Base-by-base conservation (phyloP, 2,888 invertebrate genomes). In the Acrobasis suavella region DNA sequence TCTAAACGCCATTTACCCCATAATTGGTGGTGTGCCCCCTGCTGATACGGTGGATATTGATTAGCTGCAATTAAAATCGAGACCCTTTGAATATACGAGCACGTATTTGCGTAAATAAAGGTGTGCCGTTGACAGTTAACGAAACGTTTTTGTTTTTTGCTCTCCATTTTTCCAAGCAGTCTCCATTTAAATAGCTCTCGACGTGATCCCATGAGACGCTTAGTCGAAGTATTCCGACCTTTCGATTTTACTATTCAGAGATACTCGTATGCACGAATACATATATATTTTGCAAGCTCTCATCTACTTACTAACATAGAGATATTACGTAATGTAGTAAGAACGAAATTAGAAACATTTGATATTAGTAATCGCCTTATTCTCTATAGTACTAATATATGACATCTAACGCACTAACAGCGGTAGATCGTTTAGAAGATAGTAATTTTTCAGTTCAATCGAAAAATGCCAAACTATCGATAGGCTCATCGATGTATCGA, bases 1-100 rank as follows among this genome's bases (percentile, higher is more conserved):
- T 80, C 74, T 75, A 74, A 77, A 78, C 74, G 72, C 69, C 67
- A 69, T 84, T 81, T 84, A 87, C 88, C 86, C 86, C 82, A 83
- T 87, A 86, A 88, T 86, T 86, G 84, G 80, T 81, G 76, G 75
- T 73, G 65, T 70, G 60, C 71, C 75, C 68, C 74, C 72, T 63
- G 67, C 70, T 68, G 66, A 49, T 54, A 64, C 66, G 62, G 60
- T 63, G 62, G 55, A 50, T 71, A 71, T 71, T 68, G 72, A 75
- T 73, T 73, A 69, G 66, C 58, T 65, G 64, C 69, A 68, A 66
- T 70, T 67, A 67, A 64, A 51, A 61, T 32, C 0, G 55, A 56
- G 32, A 32, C 15, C 54, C 46, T 62, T 62, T 55, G 8, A 50
- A 59, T n/a, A 1, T 9, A 17, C 56, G 16, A 46, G 46, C 46